Conservation (phyloP, 2,113 vertebrate species). For the Peromyscus maniculatus region DNA sequence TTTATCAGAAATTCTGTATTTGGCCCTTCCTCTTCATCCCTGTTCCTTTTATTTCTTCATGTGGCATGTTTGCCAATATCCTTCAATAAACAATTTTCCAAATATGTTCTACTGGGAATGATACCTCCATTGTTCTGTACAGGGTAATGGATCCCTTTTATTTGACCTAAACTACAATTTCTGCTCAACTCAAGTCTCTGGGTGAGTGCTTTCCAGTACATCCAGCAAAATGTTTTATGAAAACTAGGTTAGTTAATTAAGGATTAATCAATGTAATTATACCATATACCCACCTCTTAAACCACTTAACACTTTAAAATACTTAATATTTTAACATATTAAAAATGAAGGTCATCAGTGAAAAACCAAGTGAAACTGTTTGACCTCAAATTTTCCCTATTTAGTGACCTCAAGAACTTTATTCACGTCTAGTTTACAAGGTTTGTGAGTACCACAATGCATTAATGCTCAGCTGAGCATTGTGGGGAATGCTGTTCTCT, state of each 20-base stretch:
- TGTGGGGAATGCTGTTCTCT: constrained; percentile 12
- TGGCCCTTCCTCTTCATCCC: not conserved
- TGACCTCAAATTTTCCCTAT: constrained; percentile 51
- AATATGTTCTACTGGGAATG: not conserved
- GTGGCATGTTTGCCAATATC: not conserved
- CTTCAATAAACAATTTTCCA: constrained; percentile 34
- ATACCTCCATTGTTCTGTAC: not conserved
- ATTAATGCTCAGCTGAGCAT: not conserved
- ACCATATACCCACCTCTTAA: constrained; percentile 36
- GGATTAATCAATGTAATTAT: not conserved
- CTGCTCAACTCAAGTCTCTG: constrained; percentile 35
- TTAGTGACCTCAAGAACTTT: constrained; percentile 35
- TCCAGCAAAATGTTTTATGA: constrained; percentile 55
- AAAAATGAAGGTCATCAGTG: constrained; percentile 19
- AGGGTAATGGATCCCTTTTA: constrained; percentile 14
- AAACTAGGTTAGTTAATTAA: constrained; percentile 66
- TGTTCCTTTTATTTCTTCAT: constrained; percentile 34
- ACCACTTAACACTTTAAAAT: constrained; percentile 49
- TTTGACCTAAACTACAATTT: constrained; percentile 30
- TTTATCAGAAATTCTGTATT: constrained; percentile 16
- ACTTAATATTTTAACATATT: constrained; percentile 17
- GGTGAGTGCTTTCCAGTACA: constrained; percentile 56
- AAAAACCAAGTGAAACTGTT: constrained; percentile 44
- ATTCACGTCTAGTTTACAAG: not conserved
- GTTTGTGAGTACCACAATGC: not conserved